phyloP scores from a whole-genome alignment of 2,797 vertebrate species.

The Hypotaenidia philippensis region DNA sequence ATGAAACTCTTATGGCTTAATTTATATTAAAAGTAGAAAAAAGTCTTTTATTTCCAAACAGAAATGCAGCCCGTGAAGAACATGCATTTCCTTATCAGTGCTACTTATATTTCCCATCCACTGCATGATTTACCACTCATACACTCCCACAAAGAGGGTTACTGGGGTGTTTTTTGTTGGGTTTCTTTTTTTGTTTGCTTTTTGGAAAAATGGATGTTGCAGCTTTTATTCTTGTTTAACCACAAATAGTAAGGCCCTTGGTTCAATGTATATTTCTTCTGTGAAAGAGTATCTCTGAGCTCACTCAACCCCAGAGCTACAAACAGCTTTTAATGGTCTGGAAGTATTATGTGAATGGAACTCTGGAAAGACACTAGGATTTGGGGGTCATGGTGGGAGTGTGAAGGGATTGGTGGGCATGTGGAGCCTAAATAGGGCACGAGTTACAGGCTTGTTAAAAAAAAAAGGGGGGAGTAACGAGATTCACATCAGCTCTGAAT shows the following conservation, averaged over 20 bases:
- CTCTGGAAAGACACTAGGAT: slow-evolving; percentile 63
- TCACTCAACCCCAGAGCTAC: slow-evolving; percentile 65
- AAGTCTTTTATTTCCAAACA: slow-evolving; percentile 72
- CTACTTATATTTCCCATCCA: slow-evolving; percentile 73
- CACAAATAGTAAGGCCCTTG: slow-evolving; percentile 80
- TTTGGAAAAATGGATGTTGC: slow-evolving; percentile 76
- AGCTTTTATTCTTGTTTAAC: slow-evolving; percentile 78
- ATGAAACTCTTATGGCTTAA: slow-evolving; percentile 86
- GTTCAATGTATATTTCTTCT: slow-evolving; percentile 78
- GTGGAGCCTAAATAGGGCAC: slow-evolving; percentile 1
- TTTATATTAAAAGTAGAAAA: slow-evolving; percentile 85
- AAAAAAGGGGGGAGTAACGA: neutral
- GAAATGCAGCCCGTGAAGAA: slow-evolving; percentile 71
- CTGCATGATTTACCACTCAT: slow-evolving; percentile 57
- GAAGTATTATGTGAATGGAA: slow-evolving; percentile 59
- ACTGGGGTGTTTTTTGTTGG: neutral
- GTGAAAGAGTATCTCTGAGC: slow-evolving; percentile 68
- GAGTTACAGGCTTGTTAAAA: neutral
- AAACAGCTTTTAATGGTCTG: slow-evolving; percentile 70
- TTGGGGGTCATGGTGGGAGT: slow-evolving; percentile 14
- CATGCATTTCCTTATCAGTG: slow-evolving; percentile 77
- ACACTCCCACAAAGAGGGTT: slow-evolving; percentile 58
- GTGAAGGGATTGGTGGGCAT: neutral
- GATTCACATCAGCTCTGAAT: slow-evolving; percentile 26
- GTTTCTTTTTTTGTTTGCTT: neutral